Conservation (phyloP, 2,888 invertebrate species). For the Theretra japonica region DNA sequence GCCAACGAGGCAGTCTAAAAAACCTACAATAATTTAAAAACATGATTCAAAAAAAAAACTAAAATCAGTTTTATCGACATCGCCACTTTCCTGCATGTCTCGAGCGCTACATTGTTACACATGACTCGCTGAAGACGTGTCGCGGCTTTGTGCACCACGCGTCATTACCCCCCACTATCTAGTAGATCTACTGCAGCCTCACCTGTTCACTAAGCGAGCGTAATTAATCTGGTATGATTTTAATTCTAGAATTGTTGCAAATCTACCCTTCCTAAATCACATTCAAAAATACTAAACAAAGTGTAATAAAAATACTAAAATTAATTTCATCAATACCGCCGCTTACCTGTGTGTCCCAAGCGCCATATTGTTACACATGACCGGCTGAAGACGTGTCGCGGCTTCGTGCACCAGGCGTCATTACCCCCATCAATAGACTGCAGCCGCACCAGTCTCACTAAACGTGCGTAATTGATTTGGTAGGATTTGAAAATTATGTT, state of each 20-base stretch:
- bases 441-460: background rate
- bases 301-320: background rate
- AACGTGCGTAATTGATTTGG: background rate
- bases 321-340: background rate
- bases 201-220: background rate
- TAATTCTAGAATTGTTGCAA: no score
- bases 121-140: slow-evolving; percentile 8
- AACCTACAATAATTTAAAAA: no score
- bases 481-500: no score
- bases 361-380: slow-evolving; percentile 22
- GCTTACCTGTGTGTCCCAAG: slow-evolving; percentile 11
- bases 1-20: no score
- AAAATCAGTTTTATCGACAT: background rate
- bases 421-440: background rate
- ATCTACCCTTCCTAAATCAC: no score
- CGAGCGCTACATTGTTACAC: slow-evolving; percentile 23
- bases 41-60: no score
- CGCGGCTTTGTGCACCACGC: background rate
- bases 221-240: background rate
- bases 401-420: background rate
- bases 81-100: background rate
- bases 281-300: background rate
- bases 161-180: background rate
- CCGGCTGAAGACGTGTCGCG: background rate
- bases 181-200: background rate